Percentiles rank a stretch among this genome's conserved stretches.
Evolutionary conservation across 2,888 invertebrate genomes (phyloP).

Genomic region (Mythimna albipuncta): DNA sequence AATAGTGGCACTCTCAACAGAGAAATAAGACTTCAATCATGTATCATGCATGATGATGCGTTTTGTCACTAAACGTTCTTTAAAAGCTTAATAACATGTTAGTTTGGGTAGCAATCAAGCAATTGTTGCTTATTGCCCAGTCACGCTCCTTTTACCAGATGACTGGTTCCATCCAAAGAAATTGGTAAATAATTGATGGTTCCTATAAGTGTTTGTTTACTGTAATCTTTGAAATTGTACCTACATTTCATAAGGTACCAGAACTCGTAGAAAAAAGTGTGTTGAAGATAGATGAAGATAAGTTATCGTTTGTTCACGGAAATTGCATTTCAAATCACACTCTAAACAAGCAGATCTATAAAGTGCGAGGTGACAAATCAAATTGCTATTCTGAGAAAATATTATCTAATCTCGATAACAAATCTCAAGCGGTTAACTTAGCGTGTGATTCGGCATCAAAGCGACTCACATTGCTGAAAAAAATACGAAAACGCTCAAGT

Average conservation of each 20-base stretch:
- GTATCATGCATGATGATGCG: constrained; percentile 57
- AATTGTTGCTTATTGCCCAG: constrained; percentile 71
- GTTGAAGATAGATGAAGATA: not conserved
- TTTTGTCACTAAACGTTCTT: constrained; percentile 78
- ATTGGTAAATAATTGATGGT: constrained; percentile 72
- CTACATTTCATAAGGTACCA: constrained; percentile 6
- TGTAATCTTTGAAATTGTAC: constrained; percentile 48
- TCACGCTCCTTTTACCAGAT: constrained; percentile 73
- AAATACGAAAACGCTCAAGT: constrained; percentile 73
- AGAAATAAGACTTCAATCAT: constrained; percentile 59
- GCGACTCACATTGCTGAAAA: constrained; percentile 66
- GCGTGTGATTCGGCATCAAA: constrained; percentile 62
- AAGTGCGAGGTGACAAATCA: constrained; percentile 43
- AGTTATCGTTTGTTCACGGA: constrained; percentile 8
- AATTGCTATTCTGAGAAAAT: constrained; percentile 57
- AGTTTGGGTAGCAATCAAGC: constrained; percentile 74
- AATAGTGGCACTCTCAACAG: constrained; percentile 47
- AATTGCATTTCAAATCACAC: constrained; percentile 39
- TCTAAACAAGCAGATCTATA: constrained; percentile 30
- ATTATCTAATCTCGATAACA: constrained; percentile 59
- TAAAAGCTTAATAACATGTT: constrained; percentile 80
- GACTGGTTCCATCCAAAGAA: constrained; percentile 67
- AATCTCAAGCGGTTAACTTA: constrained; percentile 58
- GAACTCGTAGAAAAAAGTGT: not conserved
- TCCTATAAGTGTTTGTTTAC: constrained; percentile 72